These are phyloP conservation scores for Schizopygopsis malacanthus DNA, from an alignment of 2,797 vertebrate genomes.

Conservation along the genomic window DNA sequence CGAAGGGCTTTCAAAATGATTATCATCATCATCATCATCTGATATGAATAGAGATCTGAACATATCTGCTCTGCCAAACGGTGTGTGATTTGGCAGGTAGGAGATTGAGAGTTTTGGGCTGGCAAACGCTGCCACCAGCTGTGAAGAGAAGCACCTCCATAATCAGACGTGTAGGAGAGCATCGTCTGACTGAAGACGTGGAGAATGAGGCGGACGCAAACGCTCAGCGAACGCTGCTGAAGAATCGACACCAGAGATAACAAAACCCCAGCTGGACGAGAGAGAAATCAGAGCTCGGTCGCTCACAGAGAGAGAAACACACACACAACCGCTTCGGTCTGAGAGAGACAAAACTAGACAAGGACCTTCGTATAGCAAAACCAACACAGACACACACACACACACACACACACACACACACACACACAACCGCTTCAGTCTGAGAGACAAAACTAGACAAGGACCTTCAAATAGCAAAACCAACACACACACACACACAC, in stretches of 20 bases:
- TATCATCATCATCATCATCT: conserved; percentile 47
- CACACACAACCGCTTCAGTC: not conserved
- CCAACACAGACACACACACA: too few species aligned
- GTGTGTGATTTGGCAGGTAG: conserved; percentile 28
- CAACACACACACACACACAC: too few species aligned
- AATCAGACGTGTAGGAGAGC: conserved; percentile 14
- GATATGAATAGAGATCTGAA: conserved; percentile 53
- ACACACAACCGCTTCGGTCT: not conserved
- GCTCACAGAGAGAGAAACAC: not conserved
- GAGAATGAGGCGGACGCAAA: not conserved
- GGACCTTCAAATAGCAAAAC: too few species aligned
- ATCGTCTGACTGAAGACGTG: conserved; percentile 16
- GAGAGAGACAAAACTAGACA: not conserved
- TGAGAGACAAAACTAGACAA: not conserved
- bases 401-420: not conserved
- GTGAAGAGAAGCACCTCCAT: conserved; percentile 40
- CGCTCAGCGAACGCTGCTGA: not conserved
- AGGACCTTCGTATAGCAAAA: too few species aligned
- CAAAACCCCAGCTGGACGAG: not conserved
- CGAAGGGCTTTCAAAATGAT: conserved; percentile 42
- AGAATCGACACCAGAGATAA: not conserved
- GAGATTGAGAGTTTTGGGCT: conserved; percentile 25
- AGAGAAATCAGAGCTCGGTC: not conserved
- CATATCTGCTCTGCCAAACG: conserved; percentile 25
- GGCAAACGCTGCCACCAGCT: conserved; percentile 46